Evolutionary conservation across 2,888 invertebrate genomes (phyloP), one percentile per base, ranked within the genome.

Genomic region (Nebria brevicollis): DNA sequence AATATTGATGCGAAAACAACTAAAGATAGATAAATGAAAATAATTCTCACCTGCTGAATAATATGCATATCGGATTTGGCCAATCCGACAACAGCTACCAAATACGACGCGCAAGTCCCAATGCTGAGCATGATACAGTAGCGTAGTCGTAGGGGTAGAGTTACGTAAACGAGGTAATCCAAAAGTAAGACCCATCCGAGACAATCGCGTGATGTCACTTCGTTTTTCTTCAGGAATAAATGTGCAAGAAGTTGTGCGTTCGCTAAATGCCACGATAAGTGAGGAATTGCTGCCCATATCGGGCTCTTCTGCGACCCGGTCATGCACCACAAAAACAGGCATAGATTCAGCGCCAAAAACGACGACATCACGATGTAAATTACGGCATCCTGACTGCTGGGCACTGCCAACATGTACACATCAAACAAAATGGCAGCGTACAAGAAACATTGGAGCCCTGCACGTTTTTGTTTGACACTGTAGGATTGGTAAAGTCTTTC

Each of bases 401-500:
- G 92, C 84, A 92, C 90, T 77, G 89, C 88, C 82, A 93, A 86
- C 84, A 91, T 92, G 89, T 93, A 94, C 72, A 92, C 87, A 85
- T 93, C 93, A 88, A 93, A 93, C 77, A 94, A 88, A n/a, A 94
- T 89, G 75, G 93, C 92, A 77, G 93, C 92, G 66, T 92, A 88
- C 20, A 94, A 90, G 88, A 94, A 94, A 88, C 94, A 93, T 86
- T 93, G 92, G 70, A 95, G 89, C 54, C 94, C 94, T 73, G 93
- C 92, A 74, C 94, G 91, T 85, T 94, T 93, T 87, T 94, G 94
- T 85, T 94, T 93, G 72, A 93, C 91, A 85, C 93, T 93, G 88
- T 94, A 95, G 83, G 92, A 93, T 84, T 93, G 93, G 87, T 94
- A 95, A 5, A 95, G 90, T 85, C 91, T 91, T 86, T 95, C 94